Conservation (phyloP, 2,113 vertebrate genomes). For the Podarcis raffonei region DNA sequence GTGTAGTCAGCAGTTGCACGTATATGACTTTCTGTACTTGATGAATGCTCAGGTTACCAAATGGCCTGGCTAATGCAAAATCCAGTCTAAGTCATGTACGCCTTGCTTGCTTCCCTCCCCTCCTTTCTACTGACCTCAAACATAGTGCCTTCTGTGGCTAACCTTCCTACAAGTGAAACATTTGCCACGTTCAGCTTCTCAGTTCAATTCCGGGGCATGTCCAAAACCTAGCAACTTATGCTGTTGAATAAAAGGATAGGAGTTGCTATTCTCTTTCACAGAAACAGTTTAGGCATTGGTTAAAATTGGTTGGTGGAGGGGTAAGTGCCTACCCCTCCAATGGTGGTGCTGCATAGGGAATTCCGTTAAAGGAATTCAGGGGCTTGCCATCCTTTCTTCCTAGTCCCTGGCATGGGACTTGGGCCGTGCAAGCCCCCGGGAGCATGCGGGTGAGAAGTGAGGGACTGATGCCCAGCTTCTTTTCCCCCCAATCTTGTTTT, state of each 20-base stretch:
- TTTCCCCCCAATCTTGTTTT: too few species aligned
- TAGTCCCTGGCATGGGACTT: too few species aligned
- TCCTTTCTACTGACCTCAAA: constrained; percentile 40
- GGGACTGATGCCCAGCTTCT: too few species aligned
- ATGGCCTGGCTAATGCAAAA: constrained; percentile 62
- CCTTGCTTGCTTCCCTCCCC: accelerated
- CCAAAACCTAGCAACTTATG: background rate
- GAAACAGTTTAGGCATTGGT: too few species aligned
- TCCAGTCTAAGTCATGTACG: constrained; percentile 21
- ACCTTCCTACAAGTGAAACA: constrained; percentile 36
- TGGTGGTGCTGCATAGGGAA: too few species aligned
- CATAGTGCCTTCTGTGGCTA: constrained; percentile 43
- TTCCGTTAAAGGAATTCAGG: too few species aligned
- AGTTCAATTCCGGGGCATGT: constrained; percentile 44
- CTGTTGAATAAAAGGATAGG: background rate
- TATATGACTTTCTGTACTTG: constrained; percentile 62
- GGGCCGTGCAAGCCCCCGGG: too few species aligned
- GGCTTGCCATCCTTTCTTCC: too few species aligned
- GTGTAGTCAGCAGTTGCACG: constrained; percentile 72
- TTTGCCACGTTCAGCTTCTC: constrained; percentile 44
- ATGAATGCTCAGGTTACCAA: constrained; percentile 69
- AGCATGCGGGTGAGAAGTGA: too few species aligned
- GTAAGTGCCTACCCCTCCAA: too few species aligned
- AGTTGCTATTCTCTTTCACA: background rate
- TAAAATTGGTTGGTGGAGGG: too few species aligned